Percentiles rank a stretch among this genome's conserved stretches.
phyloP scores from a whole-genome alignment of 2,888 invertebrate species.

The Rhynchonema sp. region DNA sequence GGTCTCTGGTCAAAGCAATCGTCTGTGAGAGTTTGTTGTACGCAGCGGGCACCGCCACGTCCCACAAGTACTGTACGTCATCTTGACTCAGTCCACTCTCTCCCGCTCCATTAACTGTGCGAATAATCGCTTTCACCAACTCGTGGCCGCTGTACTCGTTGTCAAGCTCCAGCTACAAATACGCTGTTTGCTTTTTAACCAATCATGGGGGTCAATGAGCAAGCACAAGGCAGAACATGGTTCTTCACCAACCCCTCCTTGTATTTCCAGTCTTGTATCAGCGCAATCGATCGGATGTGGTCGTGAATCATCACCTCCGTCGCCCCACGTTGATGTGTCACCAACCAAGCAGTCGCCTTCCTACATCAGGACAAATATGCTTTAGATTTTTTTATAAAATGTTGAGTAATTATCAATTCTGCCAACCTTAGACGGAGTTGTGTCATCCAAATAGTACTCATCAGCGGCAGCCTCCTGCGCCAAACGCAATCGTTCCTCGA shows the following conservation, averaged over 20 bases:
- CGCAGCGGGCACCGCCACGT: background rate
- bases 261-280: constrained; percentile 1
- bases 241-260: constrained; percentile 1
- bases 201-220: too few relatives aligned
- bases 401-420: too few relatives aligned
- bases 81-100: background rate
- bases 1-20: background rate
- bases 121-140: background rate
- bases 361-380: too few relatives aligned
- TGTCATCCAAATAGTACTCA: constrained; percentile 1
- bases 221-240: too few relatives aligned
- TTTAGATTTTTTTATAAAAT: too few relatives aligned
- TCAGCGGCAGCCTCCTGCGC: background rate
- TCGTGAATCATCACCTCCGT: background rate
- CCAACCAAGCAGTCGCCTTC: constrained; percentile 2
- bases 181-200: background rate
- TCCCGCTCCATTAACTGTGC: background rate
- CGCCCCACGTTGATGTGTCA: constrained; percentile 1
- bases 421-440: too few relatives aligned
- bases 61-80: background rate
- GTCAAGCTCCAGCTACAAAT: background rate
- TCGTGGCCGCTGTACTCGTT: background rate
- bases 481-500: background rate
- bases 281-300: constrained; percentile 6
- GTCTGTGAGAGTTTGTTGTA: background rate